Conservation (phyloP, 2,113 vertebrate species). For the Tichodroma muraria region DNA sequence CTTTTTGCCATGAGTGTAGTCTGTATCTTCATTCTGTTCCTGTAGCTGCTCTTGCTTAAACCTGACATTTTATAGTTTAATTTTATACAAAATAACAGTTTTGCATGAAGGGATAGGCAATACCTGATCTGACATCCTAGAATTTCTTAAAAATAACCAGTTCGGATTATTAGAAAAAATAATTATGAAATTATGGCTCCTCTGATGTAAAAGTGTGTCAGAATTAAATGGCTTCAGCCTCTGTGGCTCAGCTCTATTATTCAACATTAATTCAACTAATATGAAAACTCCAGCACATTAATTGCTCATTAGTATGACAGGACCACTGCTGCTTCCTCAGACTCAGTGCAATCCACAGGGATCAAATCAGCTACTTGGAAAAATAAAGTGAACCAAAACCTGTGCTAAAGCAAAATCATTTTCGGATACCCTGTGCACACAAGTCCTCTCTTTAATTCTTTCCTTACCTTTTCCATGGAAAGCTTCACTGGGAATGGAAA, state of each 20-base stretch:
- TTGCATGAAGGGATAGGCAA: background rate
- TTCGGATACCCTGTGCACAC: background rate
- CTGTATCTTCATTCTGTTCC: background rate
- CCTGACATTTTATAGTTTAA: background rate
- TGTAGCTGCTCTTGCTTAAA: background rate
- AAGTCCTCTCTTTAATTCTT: background rate
- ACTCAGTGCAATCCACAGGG: background rate
- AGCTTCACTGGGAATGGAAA: slow-evolving; percentile 87
- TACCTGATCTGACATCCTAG: background rate
- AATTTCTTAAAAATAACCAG: background rate
- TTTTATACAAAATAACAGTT: background rate
- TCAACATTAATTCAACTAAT: background rate
- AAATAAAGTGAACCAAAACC: background rate
- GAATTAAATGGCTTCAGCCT: background rate
- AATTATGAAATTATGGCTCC: background rate
- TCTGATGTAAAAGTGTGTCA: background rate
- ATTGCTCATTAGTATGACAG: background rate
- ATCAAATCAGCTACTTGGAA: background rate
- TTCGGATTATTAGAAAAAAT: background rate
- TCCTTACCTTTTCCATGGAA: slow-evolving; percentile 79
- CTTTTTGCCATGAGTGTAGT: background rate
- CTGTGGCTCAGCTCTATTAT: background rate
- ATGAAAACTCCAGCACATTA: background rate
- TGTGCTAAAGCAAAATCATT: background rate
- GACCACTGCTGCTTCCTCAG: background rate